phyloP scores from a whole-genome alignment of 2,888 invertebrate genomes.

The Timema cristinae region DNA sequence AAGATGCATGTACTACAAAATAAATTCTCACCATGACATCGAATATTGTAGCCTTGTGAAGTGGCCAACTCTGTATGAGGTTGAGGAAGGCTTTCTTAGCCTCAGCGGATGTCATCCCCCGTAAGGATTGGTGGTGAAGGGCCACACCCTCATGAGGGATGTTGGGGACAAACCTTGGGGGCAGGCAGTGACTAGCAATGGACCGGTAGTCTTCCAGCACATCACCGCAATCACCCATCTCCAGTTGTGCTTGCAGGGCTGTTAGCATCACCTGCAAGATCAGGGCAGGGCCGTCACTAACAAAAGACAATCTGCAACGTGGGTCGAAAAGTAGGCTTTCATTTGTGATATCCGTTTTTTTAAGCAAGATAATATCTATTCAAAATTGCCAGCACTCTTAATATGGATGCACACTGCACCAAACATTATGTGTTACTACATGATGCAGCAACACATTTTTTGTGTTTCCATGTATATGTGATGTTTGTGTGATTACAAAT shows the following conservation, averaged over 20 bases:
- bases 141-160: constrained; percentile 80
- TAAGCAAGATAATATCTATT: too few relatives aligned
- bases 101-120: constrained; percentile 79
- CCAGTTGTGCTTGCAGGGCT: constrained; percentile 89
- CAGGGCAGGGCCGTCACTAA: too few relatives aligned
- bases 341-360: too few relatives aligned
- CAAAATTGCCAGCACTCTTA: too few relatives aligned
- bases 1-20: constrained; percentile 17
- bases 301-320: too few relatives aligned
- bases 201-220: constrained; percentile 58
- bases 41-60: constrained; percentile 89
- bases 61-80: constrained; percentile 88
- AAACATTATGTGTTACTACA: too few relatives aligned
- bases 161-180: constrained; percentile 73
- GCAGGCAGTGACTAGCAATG: constrained; percentile 76
- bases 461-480: too few relatives aligned
- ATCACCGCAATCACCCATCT: constrained; percentile 77
- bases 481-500: too few relatives aligned
- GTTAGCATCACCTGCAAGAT: constrained; percentile 78
- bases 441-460: too few relatives aligned
- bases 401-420: too few relatives aligned
- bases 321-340: too few relatives aligned
- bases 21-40: constrained; percentile 75
- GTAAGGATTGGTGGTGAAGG: constrained; percentile 84
- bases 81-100: constrained; percentile 91